Conservation (phyloP, 2,888 invertebrate genomes). For the Clistopyga incitator region DNA sequence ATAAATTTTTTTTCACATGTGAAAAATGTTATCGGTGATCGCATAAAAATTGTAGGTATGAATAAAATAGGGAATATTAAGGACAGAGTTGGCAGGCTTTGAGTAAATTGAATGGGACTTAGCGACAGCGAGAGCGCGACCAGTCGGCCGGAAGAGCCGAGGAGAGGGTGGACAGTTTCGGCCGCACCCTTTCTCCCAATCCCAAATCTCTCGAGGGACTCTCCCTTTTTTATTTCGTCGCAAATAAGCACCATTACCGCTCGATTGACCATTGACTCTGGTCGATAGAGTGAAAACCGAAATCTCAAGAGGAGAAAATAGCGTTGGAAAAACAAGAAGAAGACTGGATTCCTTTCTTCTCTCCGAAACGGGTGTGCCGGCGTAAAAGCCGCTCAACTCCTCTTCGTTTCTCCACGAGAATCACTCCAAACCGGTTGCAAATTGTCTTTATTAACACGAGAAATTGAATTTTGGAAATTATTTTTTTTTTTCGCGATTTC, state of each 20-base stretch:
- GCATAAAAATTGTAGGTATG: too few species aligned
- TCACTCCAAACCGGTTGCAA: not conserved
- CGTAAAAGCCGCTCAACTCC: not conserved
- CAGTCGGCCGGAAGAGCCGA: constrained; percentile 13
- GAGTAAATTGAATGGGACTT: constrained; percentile 45
- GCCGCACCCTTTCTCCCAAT: constrained; percentile 59
- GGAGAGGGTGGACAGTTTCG: constrained; percentile 47
- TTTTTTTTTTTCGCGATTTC: not conserved
- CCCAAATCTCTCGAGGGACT: not conserved
- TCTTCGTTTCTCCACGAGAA: not conserved
- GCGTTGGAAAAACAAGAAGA: not conserved
- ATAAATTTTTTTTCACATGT: too few species aligned
- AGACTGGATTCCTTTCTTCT: constrained; percentile 21
- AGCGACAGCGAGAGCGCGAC: constrained; percentile 20
- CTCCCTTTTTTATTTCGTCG: not conserved
- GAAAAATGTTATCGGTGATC: too few species aligned
- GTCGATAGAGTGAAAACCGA: constrained; percentile 8
- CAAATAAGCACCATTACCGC: constrained; percentile 4
- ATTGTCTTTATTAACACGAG: not conserved
- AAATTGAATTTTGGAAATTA: not conserved
- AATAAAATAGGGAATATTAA: too few species aligned
- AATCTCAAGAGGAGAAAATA: constrained; percentile 24
- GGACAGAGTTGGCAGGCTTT: not conserved
- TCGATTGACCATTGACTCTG: constrained; percentile 15
- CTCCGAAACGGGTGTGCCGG: constrained; percentile 26